These are phyloP conservation scores for Syngnathus rostellatus DNA, from an alignment of 2,797 vertebrate species.

Conservation along the genomic window DNA sequence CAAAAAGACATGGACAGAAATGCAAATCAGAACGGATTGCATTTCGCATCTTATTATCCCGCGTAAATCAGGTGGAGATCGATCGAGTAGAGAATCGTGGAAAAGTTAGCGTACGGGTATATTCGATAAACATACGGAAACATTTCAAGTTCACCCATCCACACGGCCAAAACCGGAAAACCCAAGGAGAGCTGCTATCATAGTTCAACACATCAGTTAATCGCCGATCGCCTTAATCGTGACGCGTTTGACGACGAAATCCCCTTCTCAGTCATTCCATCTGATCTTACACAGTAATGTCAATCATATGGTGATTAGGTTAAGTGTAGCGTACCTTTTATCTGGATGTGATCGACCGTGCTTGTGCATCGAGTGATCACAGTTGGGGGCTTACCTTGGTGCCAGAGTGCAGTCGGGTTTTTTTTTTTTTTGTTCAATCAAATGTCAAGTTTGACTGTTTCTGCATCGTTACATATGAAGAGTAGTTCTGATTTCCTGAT, in stretches of 20 bases:
- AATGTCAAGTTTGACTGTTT: slow-evolving; percentile 71
- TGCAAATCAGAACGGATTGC: background rate
- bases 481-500: slow-evolving; percentile 65
- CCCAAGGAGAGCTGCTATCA: background rate
- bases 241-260: background rate
- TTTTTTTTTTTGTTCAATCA: slow-evolving; percentile 49
- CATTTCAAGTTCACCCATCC: background rate
- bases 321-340: slow-evolving; percentile 37
- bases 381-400: slow-evolving; percentile 15
- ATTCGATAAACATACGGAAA: no score
- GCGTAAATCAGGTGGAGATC: slow-evolving; percentile 3
- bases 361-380: slow-evolving; percentile 39
- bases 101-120: no score
- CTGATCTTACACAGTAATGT: slow-evolving; percentile 55
- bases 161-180: background rate
- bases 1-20: background rate
- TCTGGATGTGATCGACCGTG: slow-evolving; percentile 47
- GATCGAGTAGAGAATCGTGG: no score
- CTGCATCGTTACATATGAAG: slow-evolving; percentile 69
- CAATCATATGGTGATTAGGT: slow-evolving; percentile 55
- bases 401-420: slow-evolving; percentile 34
- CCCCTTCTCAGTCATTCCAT: slow-evolving; percentile 8
- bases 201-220: background rate
- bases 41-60: background rate
- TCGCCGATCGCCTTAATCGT: no score